phyloP scores from a whole-genome alignment of 2,888 invertebrate genomes.

The Halictus ligatus region DNA sequence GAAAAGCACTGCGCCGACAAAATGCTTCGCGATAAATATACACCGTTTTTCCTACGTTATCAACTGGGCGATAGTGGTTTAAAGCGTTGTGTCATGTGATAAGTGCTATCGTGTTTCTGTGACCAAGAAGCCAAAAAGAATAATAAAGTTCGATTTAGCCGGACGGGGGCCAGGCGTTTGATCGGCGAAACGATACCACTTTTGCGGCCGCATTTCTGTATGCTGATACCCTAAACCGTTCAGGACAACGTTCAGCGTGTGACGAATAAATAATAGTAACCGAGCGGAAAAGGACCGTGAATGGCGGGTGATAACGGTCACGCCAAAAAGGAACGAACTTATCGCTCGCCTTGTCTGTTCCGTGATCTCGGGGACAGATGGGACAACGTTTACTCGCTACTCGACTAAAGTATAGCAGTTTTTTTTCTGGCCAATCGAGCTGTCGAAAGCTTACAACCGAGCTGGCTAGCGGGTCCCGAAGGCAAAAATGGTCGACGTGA shows the following conservation, averaged over 20 bases:
- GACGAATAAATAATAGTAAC: constrained; percentile 31
- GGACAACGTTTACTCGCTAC: constrained; percentile 25
- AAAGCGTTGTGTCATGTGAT: constrained; percentile 81
- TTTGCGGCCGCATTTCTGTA: constrained; percentile 8
- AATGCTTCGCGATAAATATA: constrained; percentile 28
- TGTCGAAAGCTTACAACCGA: constrained; percentile 10
- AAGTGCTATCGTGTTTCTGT: constrained; percentile 82
- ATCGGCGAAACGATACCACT: constrained; percentile 25
- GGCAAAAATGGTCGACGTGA: constrained; percentile 44
- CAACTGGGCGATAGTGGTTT: constrained; percentile 69
- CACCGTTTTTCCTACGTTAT: constrained; percentile 38
- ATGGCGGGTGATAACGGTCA: constrained; percentile 33
- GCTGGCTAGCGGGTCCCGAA: constrained; percentile 42
- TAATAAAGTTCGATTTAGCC: constrained; percentile 57
- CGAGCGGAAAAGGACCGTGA: constrained; percentile 19
- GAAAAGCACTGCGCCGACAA: constrained; percentile 24
- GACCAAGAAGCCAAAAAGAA: constrained; percentile 83
- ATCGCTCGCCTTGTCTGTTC: constrained; percentile 20
- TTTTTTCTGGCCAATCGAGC: constrained; percentile 20
- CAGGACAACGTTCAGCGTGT: constrained; percentile 19
- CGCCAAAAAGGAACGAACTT: constrained; percentile 9
- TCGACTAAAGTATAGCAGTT: constrained; percentile 1
- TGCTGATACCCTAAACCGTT: constrained; percentile 16
- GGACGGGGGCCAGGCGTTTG: constrained; percentile 40
- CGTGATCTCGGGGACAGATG: background rate